Evolutionary conservation across 2,113 vertebrate species (phyloP).

Genomic region (Stegostoma tigrinum): DNA sequence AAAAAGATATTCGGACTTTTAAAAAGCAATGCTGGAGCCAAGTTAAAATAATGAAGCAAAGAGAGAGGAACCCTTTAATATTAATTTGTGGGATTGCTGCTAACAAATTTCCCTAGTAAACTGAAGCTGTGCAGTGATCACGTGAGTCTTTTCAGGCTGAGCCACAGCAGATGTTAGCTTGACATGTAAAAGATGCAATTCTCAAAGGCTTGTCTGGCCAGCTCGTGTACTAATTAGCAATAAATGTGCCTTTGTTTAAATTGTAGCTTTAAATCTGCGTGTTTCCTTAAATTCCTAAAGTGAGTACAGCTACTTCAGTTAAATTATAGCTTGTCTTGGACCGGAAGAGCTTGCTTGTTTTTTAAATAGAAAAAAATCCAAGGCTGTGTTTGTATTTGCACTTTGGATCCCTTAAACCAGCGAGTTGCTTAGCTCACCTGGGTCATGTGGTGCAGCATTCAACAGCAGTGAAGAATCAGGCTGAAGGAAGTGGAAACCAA

Average conservation of each 20-base stretch:
- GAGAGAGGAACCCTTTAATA: no score
- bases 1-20: neutral
- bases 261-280: neutral
- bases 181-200: neutral
- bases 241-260: conserved; percentile 10
- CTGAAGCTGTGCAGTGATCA: neutral
- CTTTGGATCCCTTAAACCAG: neutral
- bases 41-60: neutral
- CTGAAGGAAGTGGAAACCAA: conserved; percentile 20
- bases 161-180: conserved; percentile 10
- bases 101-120: neutral
- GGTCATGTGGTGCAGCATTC: conserved; percentile 15
- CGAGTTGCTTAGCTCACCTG: neutral
- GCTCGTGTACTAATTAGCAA: neutral
- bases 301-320: neutral
- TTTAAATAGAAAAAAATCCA: neutral
- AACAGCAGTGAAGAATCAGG: neutral
- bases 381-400: neutral
- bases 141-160: neutral
- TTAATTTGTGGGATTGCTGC: neutral
- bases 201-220: conserved; percentile 3
- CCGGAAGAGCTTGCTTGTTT: neutral
- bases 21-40: neutral
- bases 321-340: neutral
- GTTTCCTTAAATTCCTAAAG: neutral